These are phyloP conservation scores for Girardinus metallicus DNA, from an alignment of 2,797 vertebrate genomes.

Conservation along the genomic window DNA sequence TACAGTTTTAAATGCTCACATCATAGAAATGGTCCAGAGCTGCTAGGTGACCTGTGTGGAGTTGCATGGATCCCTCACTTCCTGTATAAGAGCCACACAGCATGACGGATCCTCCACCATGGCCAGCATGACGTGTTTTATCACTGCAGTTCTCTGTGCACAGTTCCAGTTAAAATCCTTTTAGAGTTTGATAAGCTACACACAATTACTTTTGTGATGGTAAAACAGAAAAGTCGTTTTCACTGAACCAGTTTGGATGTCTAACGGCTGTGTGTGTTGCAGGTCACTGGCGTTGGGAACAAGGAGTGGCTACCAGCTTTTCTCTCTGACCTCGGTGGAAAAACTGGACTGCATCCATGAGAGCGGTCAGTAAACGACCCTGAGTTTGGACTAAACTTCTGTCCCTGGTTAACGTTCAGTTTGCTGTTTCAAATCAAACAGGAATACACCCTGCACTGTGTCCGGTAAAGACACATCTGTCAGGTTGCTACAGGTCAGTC, in stretches of 20 bases:
- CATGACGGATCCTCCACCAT: neutral
- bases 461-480: neutral
- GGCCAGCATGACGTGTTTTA: neutral
- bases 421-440: neutral
- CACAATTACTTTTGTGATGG: neutral
- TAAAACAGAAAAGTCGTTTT: neutral
- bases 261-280: constrained; percentile 35
- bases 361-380: constrained; percentile 83
- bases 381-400: neutral
- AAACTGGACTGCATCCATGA: constrained; percentile 94
- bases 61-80: neutral
- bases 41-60: neutral
- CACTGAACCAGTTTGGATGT: neutral
- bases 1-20: neutral
- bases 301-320: constrained; percentile 88
- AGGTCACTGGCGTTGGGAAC: constrained; percentile 93
- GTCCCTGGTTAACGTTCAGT: neutral
- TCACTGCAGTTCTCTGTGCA: neutral
- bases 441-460: neutral
- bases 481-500: neutral
- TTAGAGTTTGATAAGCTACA: neutral
- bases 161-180: neutral
- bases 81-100: neutral
- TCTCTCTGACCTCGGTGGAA: constrained; percentile 91
- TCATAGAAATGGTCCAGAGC: too few relatives aligned